Percentiles rank a stretch among this genome's conserved stretches.
phyloP scores from a whole-genome alignment of 1,140 invertebrate species.

The Eufriesea mexicana region DNA sequence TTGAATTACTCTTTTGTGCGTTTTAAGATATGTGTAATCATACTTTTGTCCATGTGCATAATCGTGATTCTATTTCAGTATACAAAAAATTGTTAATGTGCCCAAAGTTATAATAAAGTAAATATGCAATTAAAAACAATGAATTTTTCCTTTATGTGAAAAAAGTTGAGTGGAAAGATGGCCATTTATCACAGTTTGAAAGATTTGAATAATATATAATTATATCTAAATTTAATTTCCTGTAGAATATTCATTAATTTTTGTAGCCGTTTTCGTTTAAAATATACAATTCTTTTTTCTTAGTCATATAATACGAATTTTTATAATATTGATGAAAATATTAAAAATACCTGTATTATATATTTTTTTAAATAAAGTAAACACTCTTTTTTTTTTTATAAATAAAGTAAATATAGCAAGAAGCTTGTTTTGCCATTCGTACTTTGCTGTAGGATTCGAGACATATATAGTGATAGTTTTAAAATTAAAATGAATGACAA shows the following conservation, averaged over 20 bases:
- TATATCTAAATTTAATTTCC: conserved; percentile 15
- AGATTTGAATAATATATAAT: conserved; percentile 14
- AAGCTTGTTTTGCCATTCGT: neutral
- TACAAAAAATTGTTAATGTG: neutral
- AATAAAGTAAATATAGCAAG: neutral
- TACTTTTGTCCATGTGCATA: neutral
- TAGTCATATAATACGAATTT: neutral
- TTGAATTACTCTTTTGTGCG: conserved; percentile 11
- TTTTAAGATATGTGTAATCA: conserved; percentile 24
- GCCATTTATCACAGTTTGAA: conserved; percentile 55
- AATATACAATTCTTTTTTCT: conserved; percentile 19
- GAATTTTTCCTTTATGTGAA: conserved; percentile 6
- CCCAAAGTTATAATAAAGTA: neutral
- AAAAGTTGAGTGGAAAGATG: conserved; percentile 36
- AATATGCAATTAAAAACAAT: neutral
- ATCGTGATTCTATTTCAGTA: neutral
- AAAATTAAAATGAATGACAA: conserved; percentile 14
- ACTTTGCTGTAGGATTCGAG: neutral
- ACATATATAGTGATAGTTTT: neutral
- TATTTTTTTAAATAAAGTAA: neutral
- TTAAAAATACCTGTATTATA: conserved; percentile 9
- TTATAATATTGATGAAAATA: neutral
- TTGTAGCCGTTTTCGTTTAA: neutral
- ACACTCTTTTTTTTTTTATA: neutral
- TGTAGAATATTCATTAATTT: neutral